These are phyloP conservation scores for Oikopleura vanhoeffeni DNA, from an alignment of 23 tunicate genomes.

Conservation along the genomic window DNA sequence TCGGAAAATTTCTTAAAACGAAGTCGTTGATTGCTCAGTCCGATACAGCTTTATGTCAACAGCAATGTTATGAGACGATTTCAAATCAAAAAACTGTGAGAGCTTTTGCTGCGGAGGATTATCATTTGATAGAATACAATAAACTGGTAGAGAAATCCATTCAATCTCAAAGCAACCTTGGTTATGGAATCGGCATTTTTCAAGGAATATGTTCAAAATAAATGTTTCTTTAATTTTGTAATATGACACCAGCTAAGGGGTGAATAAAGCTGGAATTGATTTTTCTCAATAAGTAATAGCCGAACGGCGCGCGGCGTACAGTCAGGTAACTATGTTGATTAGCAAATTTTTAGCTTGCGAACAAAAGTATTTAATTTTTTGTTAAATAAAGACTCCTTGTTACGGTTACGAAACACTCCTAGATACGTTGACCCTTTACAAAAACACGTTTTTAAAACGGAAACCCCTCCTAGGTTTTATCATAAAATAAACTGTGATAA, in stretches of 20 bases:
- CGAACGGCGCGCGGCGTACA: too few relatives aligned
- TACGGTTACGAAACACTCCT: too few relatives aligned
- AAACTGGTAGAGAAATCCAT: slow-evolving; percentile 26
- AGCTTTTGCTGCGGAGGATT: slow-evolving; percentile 68
- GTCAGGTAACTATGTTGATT: too few relatives aligned
- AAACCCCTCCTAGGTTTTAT: too few relatives aligned
- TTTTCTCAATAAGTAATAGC: neutral
- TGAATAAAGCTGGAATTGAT: neutral
- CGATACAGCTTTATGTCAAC: neutral
- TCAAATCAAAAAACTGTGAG: slow-evolving; percentile 63
- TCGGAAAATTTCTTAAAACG: slow-evolving; percentile 30
- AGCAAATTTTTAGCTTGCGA: too few relatives aligned
- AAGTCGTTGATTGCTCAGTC: neutral
- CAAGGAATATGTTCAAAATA: too few relatives aligned
- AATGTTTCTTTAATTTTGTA: neutral
- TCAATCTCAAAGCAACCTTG: slow-evolving; percentile 31
- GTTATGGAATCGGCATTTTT: neutral
- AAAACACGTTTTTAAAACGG: too few relatives aligned
- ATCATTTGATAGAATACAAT: slow-evolving; percentile 26
- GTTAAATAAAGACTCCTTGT: too few relatives aligned
- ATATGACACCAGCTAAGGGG: too few relatives aligned
- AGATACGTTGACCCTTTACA: too few relatives aligned
- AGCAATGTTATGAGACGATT: slow-evolving; percentile 31
- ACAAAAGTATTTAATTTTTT: too few relatives aligned
- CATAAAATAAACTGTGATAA: too few relatives aligned